Evolutionary conservation across 2,113 vertebrate genomes (phyloP).

Genomic region (Malurus melanocephalus): DNA sequence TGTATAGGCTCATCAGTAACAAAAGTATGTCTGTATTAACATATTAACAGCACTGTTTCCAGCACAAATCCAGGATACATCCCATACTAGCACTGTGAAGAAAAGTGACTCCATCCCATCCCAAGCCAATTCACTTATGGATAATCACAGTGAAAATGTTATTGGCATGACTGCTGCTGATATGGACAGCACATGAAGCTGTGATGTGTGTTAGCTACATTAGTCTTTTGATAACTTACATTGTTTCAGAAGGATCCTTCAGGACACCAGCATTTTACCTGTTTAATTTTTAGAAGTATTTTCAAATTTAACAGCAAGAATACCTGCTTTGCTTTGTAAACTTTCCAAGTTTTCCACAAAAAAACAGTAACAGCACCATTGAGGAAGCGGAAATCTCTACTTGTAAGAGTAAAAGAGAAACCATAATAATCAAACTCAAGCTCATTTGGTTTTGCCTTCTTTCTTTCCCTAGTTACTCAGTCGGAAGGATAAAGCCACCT

Average conservation of each 20-base stretch:
- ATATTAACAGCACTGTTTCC: not conserved
- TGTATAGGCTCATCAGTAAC: not conserved
- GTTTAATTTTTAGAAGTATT: not conserved
- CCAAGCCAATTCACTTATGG: not conserved
- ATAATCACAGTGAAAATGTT: not conserved
- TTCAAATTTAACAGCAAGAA: not conserved
- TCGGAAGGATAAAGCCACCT: constrained; percentile 95
- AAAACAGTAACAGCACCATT: not conserved
- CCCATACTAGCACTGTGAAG: not conserved
- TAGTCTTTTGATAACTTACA: not conserved
- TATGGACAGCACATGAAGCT: not conserved
- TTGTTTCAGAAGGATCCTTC: not conserved
- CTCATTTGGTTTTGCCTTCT: not conserved
- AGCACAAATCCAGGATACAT: not conserved
- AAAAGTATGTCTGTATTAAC: not conserved
- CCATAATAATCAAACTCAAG: not conserved
- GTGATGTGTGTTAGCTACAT: not conserved
- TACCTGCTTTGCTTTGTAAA: not conserved
- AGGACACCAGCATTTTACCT: not conserved
- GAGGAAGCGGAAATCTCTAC: not conserved
- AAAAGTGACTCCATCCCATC: not conserved
- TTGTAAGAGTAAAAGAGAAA: not conserved
- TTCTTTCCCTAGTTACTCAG: constrained; percentile 82
- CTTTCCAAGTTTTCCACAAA: not conserved
- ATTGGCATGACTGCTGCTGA: not conserved